These are phyloP conservation scores for Hanleya hanleyi DNA, from an alignment of 2,888 invertebrate species.

Conservation along the genomic window DNA sequence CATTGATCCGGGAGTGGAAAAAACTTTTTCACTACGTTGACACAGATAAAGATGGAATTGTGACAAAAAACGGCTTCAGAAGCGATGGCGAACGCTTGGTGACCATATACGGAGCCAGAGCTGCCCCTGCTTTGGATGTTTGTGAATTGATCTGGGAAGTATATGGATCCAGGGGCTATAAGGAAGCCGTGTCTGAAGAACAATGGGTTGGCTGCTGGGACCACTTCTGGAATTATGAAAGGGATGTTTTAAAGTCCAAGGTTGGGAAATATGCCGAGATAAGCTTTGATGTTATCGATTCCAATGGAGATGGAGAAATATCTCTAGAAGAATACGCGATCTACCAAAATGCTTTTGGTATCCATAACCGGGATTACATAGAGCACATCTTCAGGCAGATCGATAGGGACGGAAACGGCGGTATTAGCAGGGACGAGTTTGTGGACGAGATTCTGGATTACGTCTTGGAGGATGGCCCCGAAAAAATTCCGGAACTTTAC, in stretches of 20 bases:
- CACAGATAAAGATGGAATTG: slow-evolving; percentile 3
- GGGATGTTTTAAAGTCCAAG: neutral
- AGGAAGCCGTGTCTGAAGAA: neutral
- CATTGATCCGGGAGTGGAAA: neutral
- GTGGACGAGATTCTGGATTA: neutral
- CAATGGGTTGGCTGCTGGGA: neutral
- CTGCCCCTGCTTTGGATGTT: neutral
- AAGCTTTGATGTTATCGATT: neutral
- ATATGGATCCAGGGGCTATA: neutral
- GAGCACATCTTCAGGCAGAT: neutral
- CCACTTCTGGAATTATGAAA: neutral
- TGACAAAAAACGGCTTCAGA: neutral
- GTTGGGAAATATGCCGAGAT: neutral
- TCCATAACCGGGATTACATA: neutral
- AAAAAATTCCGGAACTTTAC: slow-evolving; percentile 4
- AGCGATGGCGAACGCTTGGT: neutral
- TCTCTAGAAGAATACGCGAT: neutral
- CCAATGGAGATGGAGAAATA: neutral
- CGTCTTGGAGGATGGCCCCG: neutral
- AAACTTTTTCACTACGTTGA: neutral
- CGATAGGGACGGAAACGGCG: neutral
- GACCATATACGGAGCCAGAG: neutral
- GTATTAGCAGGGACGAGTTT: neutral
- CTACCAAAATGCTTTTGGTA: neutral
- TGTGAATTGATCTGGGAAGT: neutral